These are phyloP conservation scores for Neosilurus hyrtlii DNA, from an alignment of 2,797 vertebrate genomes.

Conservation along the genomic window DNA sequence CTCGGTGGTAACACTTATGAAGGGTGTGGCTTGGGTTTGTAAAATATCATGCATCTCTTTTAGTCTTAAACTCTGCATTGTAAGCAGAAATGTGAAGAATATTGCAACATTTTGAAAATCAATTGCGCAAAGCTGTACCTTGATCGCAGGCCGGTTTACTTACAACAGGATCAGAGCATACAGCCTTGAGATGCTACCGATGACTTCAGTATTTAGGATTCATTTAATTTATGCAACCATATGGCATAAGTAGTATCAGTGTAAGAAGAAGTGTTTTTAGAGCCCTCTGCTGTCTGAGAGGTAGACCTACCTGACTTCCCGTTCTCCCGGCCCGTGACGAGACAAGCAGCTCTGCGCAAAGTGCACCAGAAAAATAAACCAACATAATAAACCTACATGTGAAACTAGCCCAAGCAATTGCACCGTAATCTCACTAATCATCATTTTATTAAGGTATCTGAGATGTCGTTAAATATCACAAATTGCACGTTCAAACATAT, in stretches of 20 bases:
- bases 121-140: not conserved
- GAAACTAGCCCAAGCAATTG: not conserved
- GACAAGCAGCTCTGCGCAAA: not conserved
- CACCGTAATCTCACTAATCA: not conserved
- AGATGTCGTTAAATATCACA: not conserved
- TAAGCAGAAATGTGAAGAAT: slow-evolving; percentile 1
- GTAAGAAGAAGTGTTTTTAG: not conserved
- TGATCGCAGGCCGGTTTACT: not conserved
- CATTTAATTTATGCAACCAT: not conserved
- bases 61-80: not conserved
- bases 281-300: not conserved
- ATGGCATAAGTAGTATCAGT: not conserved
- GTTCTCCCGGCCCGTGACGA: not conserved
- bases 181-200: not conserved
- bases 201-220: slow-evolving; percentile 6
- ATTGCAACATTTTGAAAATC: not conserved
- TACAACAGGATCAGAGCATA: not conserved
- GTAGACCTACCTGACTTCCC: not conserved
- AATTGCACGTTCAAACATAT: not conserved
- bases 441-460: not conserved
- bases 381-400: not conserved
- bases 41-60: not conserved
- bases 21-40: not conserved
- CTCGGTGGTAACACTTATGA: not conserved
- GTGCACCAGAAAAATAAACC: not conserved